Evolutionary conservation across 2,888 invertebrate species (phyloP).

Genomic region (Cylindroiulus punctatus): DNA sequence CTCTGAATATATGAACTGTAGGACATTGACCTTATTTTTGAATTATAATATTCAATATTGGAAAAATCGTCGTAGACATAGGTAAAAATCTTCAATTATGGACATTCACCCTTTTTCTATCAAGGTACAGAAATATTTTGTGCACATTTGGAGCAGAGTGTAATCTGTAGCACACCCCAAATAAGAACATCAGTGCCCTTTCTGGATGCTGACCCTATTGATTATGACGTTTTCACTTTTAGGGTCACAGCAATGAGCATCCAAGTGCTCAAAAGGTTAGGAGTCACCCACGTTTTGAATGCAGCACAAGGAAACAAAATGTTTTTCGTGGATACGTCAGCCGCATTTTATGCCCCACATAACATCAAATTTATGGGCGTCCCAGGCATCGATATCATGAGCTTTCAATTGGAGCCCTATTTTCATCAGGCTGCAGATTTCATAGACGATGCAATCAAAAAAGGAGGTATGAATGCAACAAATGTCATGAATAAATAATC

Average conservation of each 20-base stretch:
- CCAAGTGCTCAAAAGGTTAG: slow-evolving; percentile 63
- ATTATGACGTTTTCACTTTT: neutral
- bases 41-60: too few species aligned
- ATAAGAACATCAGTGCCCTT: too few species aligned
- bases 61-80: too few species aligned
- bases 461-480: slow-evolving; percentile 60
- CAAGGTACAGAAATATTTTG: too few species aligned
- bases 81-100: too few species aligned
- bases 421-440: slow-evolving; percentile 67
- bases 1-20: too few species aligned
- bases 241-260: slow-evolving; percentile 67
- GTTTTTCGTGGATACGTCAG: slow-evolving; percentile 65
- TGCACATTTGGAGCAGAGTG: too few species aligned
- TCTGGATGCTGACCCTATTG: too few species aligned
- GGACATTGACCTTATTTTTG: too few species aligned
- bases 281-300: slow-evolving; percentile 68
- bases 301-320: slow-evolving; percentile 67
- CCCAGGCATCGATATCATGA: slow-evolving; percentile 67
- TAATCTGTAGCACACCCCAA: too few species aligned
- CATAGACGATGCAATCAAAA: slow-evolving; percentile 66
- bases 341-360: slow-evolving; percentile 64
- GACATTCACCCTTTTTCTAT: too few species aligned
- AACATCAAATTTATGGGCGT: slow-evolving; percentile 67
- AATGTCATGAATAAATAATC: slow-evolving; percentile 50
- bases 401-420: slow-evolving; percentile 66